Evolutionary conservation across 35 echinoderm and acorn worm species (phyloP).

Genomic region (Anneissia japonica): DNA sequence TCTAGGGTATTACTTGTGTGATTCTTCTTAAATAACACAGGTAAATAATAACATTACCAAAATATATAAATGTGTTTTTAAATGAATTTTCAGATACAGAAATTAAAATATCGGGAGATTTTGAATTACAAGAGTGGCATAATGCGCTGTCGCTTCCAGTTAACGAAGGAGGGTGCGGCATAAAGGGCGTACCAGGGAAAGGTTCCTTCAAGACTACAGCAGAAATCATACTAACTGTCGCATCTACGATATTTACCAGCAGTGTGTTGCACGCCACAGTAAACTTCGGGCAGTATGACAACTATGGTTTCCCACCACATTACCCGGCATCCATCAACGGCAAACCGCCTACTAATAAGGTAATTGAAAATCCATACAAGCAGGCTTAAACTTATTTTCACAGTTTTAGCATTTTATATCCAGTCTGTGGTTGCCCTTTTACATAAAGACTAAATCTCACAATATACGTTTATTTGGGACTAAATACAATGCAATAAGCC

Average conservation of each 20-base stretch:
- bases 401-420: no score
- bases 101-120: slow-evolving; percentile 19
- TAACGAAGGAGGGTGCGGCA: slow-evolving; percentile 20
- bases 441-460: no score
- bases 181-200: slow-evolving; percentile 62
- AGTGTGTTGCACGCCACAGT: slow-evolving; percentile 61
- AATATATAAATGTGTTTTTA: no score
- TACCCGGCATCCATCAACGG: slow-evolving; percentile 52
- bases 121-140: slow-evolving; percentile 49
- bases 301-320: slow-evolving; percentile 67
- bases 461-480: no score
- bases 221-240: slow-evolving; percentile 28
- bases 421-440: no score
- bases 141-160: background rate
- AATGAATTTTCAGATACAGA: no score
- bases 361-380: no score
- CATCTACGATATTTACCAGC: slow-evolving; percentile 54
- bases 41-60: no score
- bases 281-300: slow-evolving; percentile 69
- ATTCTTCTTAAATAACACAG: no score
- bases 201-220: slow-evolving; percentile 43
- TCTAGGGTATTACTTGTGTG: no score
- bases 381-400: no score
- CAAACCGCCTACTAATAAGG: slow-evolving; percentile 51
- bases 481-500: no score